Evolutionary conservation across 2,888 invertebrate genomes (phyloP).

Genomic region (Abrostola triplasia): DNA sequence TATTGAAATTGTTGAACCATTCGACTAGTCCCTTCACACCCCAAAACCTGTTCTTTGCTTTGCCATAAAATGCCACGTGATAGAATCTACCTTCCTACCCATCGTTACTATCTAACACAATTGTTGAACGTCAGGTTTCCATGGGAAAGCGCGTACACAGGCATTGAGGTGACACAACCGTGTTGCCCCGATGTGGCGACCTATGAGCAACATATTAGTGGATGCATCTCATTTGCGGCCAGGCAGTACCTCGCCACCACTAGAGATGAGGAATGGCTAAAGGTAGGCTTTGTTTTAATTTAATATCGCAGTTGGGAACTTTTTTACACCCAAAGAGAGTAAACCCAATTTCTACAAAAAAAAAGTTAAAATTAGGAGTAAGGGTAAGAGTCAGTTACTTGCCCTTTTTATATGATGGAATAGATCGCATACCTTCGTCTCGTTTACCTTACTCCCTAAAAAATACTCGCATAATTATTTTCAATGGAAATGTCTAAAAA

Average conservation of each 20-base stretch:
- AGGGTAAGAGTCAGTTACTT: background rate
- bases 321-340: too few species aligned
- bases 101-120: too few species aligned
- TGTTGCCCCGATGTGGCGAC: slow-evolving; percentile 88
- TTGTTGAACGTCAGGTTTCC: slow-evolving; percentile 78
- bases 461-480: too few species aligned
- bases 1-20: too few species aligned
- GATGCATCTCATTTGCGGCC: slow-evolving; percentile 87
- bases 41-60: too few species aligned
- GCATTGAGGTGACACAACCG: slow-evolving; percentile 88
- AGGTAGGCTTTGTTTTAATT: slow-evolving; percentile 63
- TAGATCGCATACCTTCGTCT: too few species aligned
- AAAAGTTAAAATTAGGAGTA: background rate
- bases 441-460: too few species aligned
- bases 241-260: slow-evolving; percentile 82
- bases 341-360: background rate
- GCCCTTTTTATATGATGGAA: too few species aligned
- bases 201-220: slow-evolving; percentile 89
- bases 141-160: slow-evolving; percentile 90
- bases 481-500: too few species aligned
- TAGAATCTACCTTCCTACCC: too few species aligned
- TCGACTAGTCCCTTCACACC: too few species aligned
- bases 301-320: background rate
- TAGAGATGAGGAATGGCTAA: slow-evolving; percentile 81
- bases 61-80: too few species aligned